A percentile compares a stretch with the other conserved stretches of the same genome.
Evolutionary conservation across 1,140 invertebrate genomes (phyloP).

Genomic region (Drosophila obscura): DNA sequence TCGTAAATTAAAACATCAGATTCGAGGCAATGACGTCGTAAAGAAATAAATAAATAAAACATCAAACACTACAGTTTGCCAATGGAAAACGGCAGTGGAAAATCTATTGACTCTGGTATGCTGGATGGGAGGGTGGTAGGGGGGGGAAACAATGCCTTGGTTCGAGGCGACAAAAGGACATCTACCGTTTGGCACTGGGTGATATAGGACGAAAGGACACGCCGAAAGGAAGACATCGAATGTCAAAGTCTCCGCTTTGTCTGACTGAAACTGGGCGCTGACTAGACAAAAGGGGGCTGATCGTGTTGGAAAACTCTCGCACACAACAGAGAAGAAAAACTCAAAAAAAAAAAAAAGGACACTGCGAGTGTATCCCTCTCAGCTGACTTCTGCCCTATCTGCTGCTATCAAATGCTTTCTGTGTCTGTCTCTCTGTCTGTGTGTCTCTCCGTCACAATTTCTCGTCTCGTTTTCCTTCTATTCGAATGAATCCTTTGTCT

Average conservation of each 20-base stretch:
- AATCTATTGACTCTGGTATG: slow-evolving; percentile 45
- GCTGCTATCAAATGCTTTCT: slow-evolving; percentile 14
- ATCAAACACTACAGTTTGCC: slow-evolving; percentile 29
- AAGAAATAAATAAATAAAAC: slow-evolving; percentile 60
- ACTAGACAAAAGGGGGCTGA: slow-evolving; percentile 55
- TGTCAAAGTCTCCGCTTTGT: slow-evolving; percentile 58
- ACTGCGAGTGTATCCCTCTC: slow-evolving; percentile 16
- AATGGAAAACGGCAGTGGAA: slow-evolving; percentile 25
- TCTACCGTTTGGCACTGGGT: slow-evolving; percentile 31
- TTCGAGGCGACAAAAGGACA: slow-evolving; percentile 47
- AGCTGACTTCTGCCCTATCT: slow-evolving; percentile 13
- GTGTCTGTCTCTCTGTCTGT: no score
- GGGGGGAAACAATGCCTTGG: background rate
- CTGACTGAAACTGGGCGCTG: slow-evolving; percentile 38
- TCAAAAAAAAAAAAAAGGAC: slow-evolving; percentile 18
- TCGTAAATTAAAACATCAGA: slow-evolving; percentile 55
- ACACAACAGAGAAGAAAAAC: background rate
- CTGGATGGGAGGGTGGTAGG: background rate
- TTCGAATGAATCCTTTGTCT: slow-evolving; percentile 54
- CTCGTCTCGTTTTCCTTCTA: slow-evolving; percentile 39
- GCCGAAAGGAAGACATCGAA: slow-evolving; percentile 37
- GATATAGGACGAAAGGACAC: background rate
- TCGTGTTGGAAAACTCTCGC: slow-evolving; percentile 43
- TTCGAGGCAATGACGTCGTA: slow-evolving; percentile 58
- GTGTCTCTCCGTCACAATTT: background rate